phyloP scores from a whole-genome alignment of 2,888 invertebrate species.

The Amiota communis region DNA sequence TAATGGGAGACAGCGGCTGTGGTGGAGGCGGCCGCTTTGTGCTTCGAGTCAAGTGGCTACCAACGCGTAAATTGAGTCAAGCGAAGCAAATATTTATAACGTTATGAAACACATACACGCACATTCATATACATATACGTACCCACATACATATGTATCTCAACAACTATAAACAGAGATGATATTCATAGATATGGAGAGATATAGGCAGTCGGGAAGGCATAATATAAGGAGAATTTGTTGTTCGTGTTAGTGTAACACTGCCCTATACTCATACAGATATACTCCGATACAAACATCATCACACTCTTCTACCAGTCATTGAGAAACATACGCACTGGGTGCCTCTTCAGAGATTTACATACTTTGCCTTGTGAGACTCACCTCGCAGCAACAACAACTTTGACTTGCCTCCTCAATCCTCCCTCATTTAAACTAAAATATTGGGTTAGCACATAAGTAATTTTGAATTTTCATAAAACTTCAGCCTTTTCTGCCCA shows the following conservation, averaged over 20 bases:
- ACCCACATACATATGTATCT: slow-evolving; percentile 4
- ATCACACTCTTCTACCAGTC: background rate
- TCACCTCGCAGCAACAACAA: too few relatives aligned
- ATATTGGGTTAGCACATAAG: too few relatives aligned
- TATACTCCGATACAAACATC: background rate
- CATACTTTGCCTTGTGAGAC: too few relatives aligned
- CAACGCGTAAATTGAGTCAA: background rate
- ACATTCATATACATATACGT: slow-evolving; percentile 29
- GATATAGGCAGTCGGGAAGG: too few relatives aligned
- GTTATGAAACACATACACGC: slow-evolving; percentile 20
- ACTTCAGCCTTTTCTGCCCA: too few relatives aligned
- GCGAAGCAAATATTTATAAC: slow-evolving; percentile 37
- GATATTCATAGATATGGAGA: too few relatives aligned
- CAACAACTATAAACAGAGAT: background rate
- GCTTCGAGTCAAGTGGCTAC: slow-evolving; percentile 6
- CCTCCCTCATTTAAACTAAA: too few relatives aligned
- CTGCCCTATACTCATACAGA: slow-evolving; percentile 3
- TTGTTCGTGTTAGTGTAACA: background rate
- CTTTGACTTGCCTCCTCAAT: too few relatives aligned
- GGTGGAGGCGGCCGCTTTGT: background rate
- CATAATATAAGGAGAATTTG: too few relatives aligned
- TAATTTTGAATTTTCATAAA: too few relatives aligned
- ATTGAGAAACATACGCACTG: background rate
- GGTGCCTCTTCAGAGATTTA: too few relatives aligned
- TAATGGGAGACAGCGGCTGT: background rate